These are phyloP conservation scores for Globia sparganii DNA, from an alignment of 2,888 invertebrate species.

Conservation along the genomic window DNA sequence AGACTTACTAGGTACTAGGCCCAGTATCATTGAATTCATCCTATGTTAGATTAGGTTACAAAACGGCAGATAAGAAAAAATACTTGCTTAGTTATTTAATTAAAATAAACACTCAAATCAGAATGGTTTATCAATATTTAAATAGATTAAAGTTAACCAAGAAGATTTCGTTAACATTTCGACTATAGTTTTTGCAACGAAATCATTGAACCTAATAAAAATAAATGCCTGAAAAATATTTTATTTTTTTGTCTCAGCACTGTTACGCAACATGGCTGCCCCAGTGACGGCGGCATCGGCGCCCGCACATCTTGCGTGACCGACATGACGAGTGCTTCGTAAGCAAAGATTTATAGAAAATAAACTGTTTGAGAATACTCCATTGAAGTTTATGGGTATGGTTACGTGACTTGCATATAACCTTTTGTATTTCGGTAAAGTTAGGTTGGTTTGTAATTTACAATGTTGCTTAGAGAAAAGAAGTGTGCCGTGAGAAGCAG, in stretches of 20 bases:
- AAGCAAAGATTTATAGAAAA: slow-evolving; percentile 53
- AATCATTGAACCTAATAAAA: slow-evolving; percentile 37
- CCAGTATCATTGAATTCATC: neutral
- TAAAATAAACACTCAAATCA: neutral
- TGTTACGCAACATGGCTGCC: slow-evolving; percentile 54
- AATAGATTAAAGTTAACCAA: neutral
- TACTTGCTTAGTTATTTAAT: neutral
- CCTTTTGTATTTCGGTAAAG: slow-evolving; percentile 15
- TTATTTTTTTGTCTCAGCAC: slow-evolving; percentile 37
- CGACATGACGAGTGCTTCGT: slow-evolving; percentile 45
- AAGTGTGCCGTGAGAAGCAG: neutral
- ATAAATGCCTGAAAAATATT: slow-evolving; percentile 38
- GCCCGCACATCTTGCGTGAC: slow-evolving; percentile 63
- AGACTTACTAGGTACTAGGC: neutral
- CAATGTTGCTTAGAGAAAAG: slow-evolving; percentile 6
- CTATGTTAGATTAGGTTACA: neutral
- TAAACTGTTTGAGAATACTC: slow-evolving; percentile 52
- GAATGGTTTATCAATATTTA: neutral
- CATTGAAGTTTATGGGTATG: slow-evolving; percentile 36
- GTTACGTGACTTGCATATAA: slow-evolving; percentile 41
- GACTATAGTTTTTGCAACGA: slow-evolving; percentile 36
- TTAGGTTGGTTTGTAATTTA: slow-evolving; percentile 23
- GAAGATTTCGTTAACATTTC: slow-evolving; percentile 22
- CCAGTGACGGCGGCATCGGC: slow-evolving; percentile 62
- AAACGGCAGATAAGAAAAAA: neutral